Percentiles rank a stretch among this genome's conserved stretches.
Conservation (phyloP, 2,888 invertebrate genomes). For the Hirtodrosophila duncani region DNA sequence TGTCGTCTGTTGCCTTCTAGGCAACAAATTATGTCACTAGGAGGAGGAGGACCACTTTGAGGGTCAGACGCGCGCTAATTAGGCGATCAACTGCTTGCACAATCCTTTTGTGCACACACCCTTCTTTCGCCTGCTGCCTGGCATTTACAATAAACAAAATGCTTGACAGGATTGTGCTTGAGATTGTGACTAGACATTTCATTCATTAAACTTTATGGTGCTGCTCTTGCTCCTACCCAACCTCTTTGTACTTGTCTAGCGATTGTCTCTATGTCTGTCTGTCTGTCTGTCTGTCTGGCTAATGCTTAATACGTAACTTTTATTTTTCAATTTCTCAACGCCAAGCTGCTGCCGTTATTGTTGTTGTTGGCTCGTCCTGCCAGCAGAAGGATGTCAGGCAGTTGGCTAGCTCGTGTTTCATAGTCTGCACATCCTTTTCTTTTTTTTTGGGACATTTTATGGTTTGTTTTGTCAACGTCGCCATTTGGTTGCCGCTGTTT, state of each 20-base stretch:
- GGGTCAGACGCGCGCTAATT: slow-evolving; percentile 70
- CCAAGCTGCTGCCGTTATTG: too few species aligned
- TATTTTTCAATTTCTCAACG: slow-evolving; percentile 73
- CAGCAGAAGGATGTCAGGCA: too few species aligned
- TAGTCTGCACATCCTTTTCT: too few species aligned
- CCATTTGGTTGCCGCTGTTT: too few species aligned
- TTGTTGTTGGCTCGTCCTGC: too few species aligned
- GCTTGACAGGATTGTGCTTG: background rate
- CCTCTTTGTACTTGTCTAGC: too few species aligned
- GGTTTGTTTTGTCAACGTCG: slow-evolving; percentile 37
- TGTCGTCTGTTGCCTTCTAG: background rate
- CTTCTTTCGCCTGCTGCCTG: slow-evolving; percentile 6
- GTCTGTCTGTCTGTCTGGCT: slow-evolving; percentile 23
- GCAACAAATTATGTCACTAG: slow-evolving; percentile 14
- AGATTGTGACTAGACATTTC: slow-evolving; percentile 55
- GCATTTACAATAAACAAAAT: slow-evolving; percentile 7
- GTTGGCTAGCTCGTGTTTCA: too few species aligned
- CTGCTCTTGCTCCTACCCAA: too few species aligned
- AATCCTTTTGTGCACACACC: slow-evolving; percentile 6
- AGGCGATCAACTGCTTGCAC: slow-evolving; percentile 51
- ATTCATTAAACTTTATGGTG: slow-evolving; percentile 65
- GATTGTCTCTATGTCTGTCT: background rate
- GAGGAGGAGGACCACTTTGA: background rate
- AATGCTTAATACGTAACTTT: slow-evolving; percentile 63
- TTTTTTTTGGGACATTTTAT: too few species aligned